Evolutionary conservation across 2,797 vertebrate genomes (phyloP), one percentile per base, ranked within the genome.

Genomic region (Diplodus sargus): DNA sequence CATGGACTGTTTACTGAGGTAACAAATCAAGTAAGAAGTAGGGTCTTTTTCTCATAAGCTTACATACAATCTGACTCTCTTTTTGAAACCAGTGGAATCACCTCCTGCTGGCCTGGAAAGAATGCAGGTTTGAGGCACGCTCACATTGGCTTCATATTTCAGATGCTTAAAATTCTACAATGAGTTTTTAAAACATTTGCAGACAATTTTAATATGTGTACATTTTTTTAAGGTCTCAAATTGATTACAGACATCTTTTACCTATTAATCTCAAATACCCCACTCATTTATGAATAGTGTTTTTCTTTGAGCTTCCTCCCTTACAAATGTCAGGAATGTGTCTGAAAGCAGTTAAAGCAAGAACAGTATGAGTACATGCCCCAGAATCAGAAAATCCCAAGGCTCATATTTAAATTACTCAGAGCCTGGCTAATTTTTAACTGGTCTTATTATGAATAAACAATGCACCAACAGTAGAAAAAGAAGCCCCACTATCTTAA

Each of bases 361-460:
- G 16, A 43, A 60, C n/a, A 61, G 53, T 3, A 22, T 54, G 22
- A 54, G 34, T 23, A 48, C n/a, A 49, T 57, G 60, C 20, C 56
- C 68, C 48, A 65, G 43, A 45, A 78, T 67, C 59, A 47, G 20
- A 25, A 42, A 42, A 53, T 66, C 67, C 60, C 49, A 62, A 9
- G 3, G 20, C 62, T 73, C 63, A 42, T 52, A 77, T 6, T 72
- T 52, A 77, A 70, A 75, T 76, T 83, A 66, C 56, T 48, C 20
- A 57, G n/a, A 79, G 68, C 70, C 81, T 20, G 67, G 79, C 53
- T 79, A 60, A 28, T 52, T 70, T 73, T 70, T 73, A 15, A 34
- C 34, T 34, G 34, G 34, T 34, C 7, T 34, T 34, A 6, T 34
- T 34, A 5, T 34, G 34, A 34, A 34, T 1, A 34, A 34, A 34